Evolutionary conservation across 2,888 invertebrate genomes (phyloP).

Genomic region (Augochlorella aurata): DNA sequence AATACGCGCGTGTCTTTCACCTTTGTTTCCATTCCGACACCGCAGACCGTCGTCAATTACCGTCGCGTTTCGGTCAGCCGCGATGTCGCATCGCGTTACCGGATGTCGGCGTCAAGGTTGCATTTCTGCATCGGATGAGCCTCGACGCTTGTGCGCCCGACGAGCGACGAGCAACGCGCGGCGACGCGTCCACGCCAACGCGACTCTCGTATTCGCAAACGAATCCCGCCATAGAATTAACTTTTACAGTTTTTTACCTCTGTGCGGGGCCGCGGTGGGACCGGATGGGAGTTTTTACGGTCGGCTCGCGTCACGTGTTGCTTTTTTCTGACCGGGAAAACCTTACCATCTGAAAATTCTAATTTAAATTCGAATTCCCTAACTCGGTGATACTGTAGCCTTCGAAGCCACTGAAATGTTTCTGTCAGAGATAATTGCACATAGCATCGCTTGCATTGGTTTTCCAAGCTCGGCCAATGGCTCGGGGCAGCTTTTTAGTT

Average conservation of each 20-base stretch:
- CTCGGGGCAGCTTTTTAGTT: too few species aligned
- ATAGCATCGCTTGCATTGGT: too few species aligned
- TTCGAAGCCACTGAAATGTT: too few species aligned
- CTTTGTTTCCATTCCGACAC: conserved; percentile 42
- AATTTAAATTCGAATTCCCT: neutral
- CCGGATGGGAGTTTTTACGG: neutral
- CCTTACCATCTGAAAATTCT: neutral
- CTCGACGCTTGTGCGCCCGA: neutral
- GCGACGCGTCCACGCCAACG: neutral
- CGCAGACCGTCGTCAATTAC: conserved; percentile 56
- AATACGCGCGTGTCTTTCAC: conserved; percentile 21
- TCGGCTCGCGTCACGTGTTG: neutral
- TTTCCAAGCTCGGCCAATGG: too few species aligned
- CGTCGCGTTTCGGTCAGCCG: conserved; percentile 39
- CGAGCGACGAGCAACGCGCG: neutral
- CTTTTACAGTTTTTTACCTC: neutral
- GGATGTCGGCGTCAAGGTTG: conserved; percentile 29
- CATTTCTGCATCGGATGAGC: conserved; percentile 6
- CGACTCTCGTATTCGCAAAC: neutral
- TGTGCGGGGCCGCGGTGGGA: neutral
- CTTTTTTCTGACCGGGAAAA: neutral
- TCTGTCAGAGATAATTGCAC: too few species aligned
- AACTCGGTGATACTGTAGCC: too few species aligned
- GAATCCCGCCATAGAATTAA: conserved; percentile 10
- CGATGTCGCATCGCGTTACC: conserved; percentile 28